A percentile compares a stretch with the other conserved stretches of the same genome.
Conservation (phyloP, 2,797 vertebrate genomes). For the Rhadinocentrus ornatus region DNA sequence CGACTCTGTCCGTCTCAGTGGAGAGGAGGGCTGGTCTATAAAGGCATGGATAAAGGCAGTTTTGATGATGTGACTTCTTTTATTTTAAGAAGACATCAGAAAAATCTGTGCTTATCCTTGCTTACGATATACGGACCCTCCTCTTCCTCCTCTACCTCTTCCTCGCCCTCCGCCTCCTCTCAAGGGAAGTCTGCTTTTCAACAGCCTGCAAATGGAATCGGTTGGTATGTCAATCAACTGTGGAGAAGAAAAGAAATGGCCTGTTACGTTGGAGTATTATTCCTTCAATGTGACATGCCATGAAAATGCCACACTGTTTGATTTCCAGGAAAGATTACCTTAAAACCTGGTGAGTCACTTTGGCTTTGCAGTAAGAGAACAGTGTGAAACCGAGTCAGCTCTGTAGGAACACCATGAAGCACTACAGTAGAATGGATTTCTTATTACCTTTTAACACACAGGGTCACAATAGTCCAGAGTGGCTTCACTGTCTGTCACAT, state of each 20-base stretch:
- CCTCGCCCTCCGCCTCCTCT: constrained; percentile 70
- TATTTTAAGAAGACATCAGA: constrained; percentile 90
- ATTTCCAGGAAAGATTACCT: constrained; percentile 57
- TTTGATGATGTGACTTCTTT: constrained; percentile 92
- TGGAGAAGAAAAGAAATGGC: constrained; percentile 46
- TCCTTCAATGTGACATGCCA: constrained; percentile 39
- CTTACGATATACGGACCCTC: constrained; percentile 81
- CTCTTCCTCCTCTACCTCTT: constrained; percentile 73
- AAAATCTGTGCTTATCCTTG: constrained; percentile 91
- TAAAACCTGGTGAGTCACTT: constrained; percentile 32
- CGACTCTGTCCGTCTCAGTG: constrained; percentile 71
- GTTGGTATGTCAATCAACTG: constrained; percentile 68
- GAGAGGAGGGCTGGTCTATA: constrained; percentile 79
- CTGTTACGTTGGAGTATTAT: constrained; percentile 39
- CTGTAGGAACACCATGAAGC: constrained; percentile 52
- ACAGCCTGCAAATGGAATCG: constrained; percentile 64
- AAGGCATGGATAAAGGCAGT: constrained; percentile 88
- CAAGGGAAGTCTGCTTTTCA: constrained; percentile 74
- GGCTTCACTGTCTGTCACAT: constrained; percentile 68
- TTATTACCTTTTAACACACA: constrained; percentile 68
- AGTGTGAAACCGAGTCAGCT: constrained; percentile 31
- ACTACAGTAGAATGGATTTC: constrained; percentile 63
- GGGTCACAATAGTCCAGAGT: constrained; percentile 51
- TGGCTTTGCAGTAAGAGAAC: constrained; percentile 26
- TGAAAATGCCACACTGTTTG: constrained; percentile 62